Base-by-base conservation (phyloP, 2,113 vertebrate genomes). In the Gymnocephalus cernua region DNA sequence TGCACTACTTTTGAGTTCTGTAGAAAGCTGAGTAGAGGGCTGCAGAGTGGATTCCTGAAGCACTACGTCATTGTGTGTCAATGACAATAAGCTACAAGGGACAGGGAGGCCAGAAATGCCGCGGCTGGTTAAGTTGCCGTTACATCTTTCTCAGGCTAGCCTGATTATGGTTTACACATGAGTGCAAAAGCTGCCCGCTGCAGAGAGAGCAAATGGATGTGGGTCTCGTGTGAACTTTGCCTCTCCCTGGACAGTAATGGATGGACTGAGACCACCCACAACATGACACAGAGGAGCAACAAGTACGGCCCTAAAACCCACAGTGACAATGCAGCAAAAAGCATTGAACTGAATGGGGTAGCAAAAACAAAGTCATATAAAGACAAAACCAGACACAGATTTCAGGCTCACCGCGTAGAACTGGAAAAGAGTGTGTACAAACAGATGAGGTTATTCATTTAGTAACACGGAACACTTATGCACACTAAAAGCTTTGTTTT, bases 161-260 rank as follows among this genome's bases (percentile, higher is more conserved):
- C 83, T 89, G 90, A 90, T 92, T 92, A 93, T 90, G 80, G 89
- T 92, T 94, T 87, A 91, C 90, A 93, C 89, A 91, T 86, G 85
- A 92, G 88, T 83, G 84, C 90, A 93, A 93, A 89, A 87, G 82
- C 88, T 87, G 89, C 88, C 90, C 74, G 65, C 85, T 84, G 86
- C 88, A 86, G 61, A 77, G 67, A 89, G 70, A 89, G 77, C 81
- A 83, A 90, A 85, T 92, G 89, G 79, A 85, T 85, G 79, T 72
- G 74, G 85, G 87, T 89, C 92, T 92, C 69, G 74, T 91, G 90
- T 92, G 85, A 91, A 92, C 87, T 86, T 90, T 56, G 68, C 58
- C 85, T 92, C 83, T 85, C 73, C 27, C 38, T 86, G 89, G 88
- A 90, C 90, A 70, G 88, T 88, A 86, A 92, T 78, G 84, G 87